Conservation (phyloP, 2,888 invertebrate species). For the Crocallis elinguaria region DNA sequence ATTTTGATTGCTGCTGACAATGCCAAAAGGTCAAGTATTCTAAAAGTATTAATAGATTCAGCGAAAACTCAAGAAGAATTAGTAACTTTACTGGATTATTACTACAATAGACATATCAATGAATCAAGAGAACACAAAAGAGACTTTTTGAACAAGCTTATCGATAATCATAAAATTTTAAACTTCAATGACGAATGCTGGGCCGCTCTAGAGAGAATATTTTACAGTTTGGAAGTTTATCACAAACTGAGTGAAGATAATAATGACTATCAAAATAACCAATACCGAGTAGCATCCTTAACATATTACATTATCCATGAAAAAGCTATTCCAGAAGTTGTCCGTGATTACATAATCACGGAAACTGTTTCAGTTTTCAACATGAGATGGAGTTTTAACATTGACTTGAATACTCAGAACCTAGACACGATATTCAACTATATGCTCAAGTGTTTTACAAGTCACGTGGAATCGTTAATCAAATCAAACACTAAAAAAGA, state of each 20-base stretch:
- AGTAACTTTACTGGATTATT: slow-evolving; percentile 45
- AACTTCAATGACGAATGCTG: slow-evolving; percentile 26
- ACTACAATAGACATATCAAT: slow-evolving; percentile 40
- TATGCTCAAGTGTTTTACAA: slow-evolving; percentile 11
- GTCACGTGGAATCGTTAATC: neutral
- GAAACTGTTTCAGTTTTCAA: neutral
- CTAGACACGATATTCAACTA: slow-evolving; percentile 21
- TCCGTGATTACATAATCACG: neutral
- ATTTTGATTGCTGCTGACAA: slow-evolving; percentile 11
- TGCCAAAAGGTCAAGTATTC: slow-evolving; percentile 19
- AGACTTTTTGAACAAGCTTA: slow-evolving; percentile 14
- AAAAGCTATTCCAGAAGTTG: slow-evolving; percentile 20
- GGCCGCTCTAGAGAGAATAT: slow-evolving; percentile 24
- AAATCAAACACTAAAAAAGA: neutral
- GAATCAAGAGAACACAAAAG: slow-evolving; percentile 15
- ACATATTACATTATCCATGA: slow-evolving; percentile 21
- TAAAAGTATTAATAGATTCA: slow-evolving; percentile 39
- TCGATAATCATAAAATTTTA: slow-evolving; percentile 12
- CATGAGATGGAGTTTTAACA: neutral
- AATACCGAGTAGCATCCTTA: slow-evolving; percentile 9
- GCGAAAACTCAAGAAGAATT: slow-evolving; percentile 43
- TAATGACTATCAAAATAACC: neutral
- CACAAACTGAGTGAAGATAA: neutral
- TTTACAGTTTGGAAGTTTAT: slow-evolving; percentile 17
- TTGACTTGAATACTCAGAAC: neutral